These are phyloP conservation scores for Drosophila lacteicornis DNA, from an alignment of 1,140 invertebrate genomes.

Conservation along the genomic window DNA sequence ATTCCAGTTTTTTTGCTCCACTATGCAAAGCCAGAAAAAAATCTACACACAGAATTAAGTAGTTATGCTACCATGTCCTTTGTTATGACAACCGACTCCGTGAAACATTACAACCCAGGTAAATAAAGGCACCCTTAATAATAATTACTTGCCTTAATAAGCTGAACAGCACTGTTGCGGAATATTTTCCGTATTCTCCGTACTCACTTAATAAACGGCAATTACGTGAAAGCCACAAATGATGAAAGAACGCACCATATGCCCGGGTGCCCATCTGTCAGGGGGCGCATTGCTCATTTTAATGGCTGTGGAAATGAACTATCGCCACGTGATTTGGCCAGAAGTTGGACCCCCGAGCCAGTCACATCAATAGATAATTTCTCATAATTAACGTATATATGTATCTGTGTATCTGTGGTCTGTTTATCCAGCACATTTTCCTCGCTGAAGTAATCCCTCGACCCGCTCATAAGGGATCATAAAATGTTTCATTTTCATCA, in stretches of 20 bases:
- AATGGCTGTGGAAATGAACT: constrained; percentile 73
- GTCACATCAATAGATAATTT: constrained; percentile 75
- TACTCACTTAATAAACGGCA: constrained; percentile 53
- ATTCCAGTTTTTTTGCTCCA: too few species aligned
- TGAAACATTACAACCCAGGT: not conserved
- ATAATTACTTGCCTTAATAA: not conserved
- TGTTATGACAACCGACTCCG: too few species aligned
- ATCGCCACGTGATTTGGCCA: constrained; percentile 67
- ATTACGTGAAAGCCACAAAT: constrained; percentile 57
- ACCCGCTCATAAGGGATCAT: constrained; percentile 29
- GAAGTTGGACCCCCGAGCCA: constrained; percentile 25
- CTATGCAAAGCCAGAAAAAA: not conserved
- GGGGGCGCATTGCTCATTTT: constrained; percentile 62
- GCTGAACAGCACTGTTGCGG: not conserved
- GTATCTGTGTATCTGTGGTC: constrained; percentile 5
- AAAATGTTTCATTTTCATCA: constrained; percentile 29
- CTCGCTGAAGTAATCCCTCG: constrained; percentile 14
- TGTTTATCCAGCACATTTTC: constrained; percentile 23
- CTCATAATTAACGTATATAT: constrained; percentile 64
- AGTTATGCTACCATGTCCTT: not conserved
- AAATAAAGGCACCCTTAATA: not conserved
- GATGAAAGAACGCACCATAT: constrained; percentile 46
- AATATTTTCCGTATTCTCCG: constrained; percentile 6
- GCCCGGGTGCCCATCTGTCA: constrained; percentile 35
- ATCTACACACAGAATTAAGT: not conserved